Conservation (phyloP, 2,888 invertebrate species). For the Cryptus armator region DNA sequence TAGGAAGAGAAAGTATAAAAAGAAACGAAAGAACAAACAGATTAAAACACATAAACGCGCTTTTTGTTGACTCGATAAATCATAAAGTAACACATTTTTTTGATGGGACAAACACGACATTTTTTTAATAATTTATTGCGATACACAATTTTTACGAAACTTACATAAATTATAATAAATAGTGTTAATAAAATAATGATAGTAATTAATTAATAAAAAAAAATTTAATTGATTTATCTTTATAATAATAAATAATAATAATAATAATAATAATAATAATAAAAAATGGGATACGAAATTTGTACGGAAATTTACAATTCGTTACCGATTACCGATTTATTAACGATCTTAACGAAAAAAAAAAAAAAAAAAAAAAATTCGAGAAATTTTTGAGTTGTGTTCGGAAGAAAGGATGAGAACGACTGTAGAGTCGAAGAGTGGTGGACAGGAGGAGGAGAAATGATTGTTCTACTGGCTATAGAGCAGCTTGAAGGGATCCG, state of each 20-base stretch:
- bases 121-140: too few relatives aligned
- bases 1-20: constrained; percentile 40
- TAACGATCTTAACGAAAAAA: neutral
- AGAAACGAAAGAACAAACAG: neutral
- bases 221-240: too few relatives aligned
- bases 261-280: too few relatives aligned
- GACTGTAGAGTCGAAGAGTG: neutral
- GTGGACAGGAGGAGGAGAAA: constrained; percentile 23
- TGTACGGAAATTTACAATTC: too few relatives aligned
- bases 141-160: too few relatives aligned
- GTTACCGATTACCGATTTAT: too few relatives aligned
- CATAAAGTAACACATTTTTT: neutral
- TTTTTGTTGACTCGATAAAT: neutral
- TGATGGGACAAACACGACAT: neutral
- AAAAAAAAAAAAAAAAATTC: neutral
- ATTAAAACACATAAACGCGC: neutral
- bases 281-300: too few relatives aligned
- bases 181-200: too few relatives aligned
- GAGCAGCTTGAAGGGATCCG: constrained; percentile 53
- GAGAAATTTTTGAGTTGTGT: neutral
- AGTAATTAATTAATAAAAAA: too few relatives aligned
- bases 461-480: constrained; percentile 50
- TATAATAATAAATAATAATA: too few relatives aligned
- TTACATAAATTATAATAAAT: too few relatives aligned
- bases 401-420: constrained; percentile 46